Evolutionary conservation across 2,888 invertebrate species (phyloP).

Genomic region (Trilocha varians): DNA sequence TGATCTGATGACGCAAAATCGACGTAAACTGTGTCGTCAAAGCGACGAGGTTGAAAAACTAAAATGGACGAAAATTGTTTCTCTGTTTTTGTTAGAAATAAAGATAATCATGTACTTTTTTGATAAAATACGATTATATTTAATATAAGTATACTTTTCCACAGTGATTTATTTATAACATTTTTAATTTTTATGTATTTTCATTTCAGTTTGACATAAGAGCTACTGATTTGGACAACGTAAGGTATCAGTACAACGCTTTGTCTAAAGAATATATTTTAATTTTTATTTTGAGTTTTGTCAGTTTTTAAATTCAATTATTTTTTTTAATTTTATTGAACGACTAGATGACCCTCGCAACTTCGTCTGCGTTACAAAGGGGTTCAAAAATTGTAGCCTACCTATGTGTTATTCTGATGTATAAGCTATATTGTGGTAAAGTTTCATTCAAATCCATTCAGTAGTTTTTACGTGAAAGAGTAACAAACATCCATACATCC

Average conservation of each 20-base stretch:
- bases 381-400: too few species aligned
- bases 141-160: neutral
- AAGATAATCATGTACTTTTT: neutral
- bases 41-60: conserved; percentile 23
- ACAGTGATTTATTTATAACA: neutral
- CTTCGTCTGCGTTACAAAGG: too few species aligned
- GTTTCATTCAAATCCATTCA: too few species aligned
- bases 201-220: neutral
- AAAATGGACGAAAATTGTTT: conserved; percentile 34
- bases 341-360: too few species aligned
- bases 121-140: neutral
- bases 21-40: conserved; percentile 56
- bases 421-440: too few species aligned
- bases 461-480: too few species aligned
- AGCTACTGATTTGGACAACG: neutral
- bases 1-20: conserved; percentile 65
- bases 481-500: too few species aligned
- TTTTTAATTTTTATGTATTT: neutral
- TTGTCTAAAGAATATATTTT: neutral
- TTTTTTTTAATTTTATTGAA: too few species aligned
- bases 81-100: conserved; percentile 4
- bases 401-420: too few species aligned
- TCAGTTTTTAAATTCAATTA: too few species aligned
- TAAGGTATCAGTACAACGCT: conserved; percentile 3
- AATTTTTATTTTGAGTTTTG: neutral